These are phyloP conservation scores for Columba janthina DNA, from an alignment of 2,113 vertebrate genomes.

Conservation along the genomic window DNA sequence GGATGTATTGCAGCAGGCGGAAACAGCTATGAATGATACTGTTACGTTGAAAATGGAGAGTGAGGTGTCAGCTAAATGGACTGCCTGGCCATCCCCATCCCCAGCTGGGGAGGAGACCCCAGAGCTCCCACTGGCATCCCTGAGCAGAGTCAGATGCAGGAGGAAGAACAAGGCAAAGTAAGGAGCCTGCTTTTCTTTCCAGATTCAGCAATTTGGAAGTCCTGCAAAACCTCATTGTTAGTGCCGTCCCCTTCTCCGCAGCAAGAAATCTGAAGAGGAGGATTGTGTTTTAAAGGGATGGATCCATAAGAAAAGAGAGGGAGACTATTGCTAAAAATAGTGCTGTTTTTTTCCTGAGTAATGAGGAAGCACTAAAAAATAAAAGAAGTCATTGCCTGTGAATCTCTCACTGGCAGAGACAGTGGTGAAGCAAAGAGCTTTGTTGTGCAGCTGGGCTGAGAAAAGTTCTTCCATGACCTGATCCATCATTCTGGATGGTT, in stretches of 20 bases:
- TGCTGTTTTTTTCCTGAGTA: neutral
- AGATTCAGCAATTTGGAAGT: neutral
- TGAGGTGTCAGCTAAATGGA: neutral
- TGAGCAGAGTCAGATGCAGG: neutral
- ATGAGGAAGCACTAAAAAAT: neutral
- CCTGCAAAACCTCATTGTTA: neutral
- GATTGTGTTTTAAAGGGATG: neutral
- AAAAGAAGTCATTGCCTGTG: neutral
- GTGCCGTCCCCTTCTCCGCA: neutral
- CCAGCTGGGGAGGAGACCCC: neutral
- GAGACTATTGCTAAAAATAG: neutral
- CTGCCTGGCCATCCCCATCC: neutral
- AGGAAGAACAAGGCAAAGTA: neutral
- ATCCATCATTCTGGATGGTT: rapidly evolving
- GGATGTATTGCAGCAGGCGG: neutral
- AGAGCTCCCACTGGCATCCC: neutral
- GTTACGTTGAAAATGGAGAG: neutral
- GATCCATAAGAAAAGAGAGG: neutral
- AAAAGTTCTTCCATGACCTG: neutral
- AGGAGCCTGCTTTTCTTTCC: neutral
- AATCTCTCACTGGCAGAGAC: neutral
- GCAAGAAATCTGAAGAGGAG: neutral
- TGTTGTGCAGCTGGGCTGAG: neutral
- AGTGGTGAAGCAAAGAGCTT: neutral
- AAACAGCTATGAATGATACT: neutral